Conservation (phyloP, 1,140 invertebrate species). For the Harlomillsia oculata region DNA sequence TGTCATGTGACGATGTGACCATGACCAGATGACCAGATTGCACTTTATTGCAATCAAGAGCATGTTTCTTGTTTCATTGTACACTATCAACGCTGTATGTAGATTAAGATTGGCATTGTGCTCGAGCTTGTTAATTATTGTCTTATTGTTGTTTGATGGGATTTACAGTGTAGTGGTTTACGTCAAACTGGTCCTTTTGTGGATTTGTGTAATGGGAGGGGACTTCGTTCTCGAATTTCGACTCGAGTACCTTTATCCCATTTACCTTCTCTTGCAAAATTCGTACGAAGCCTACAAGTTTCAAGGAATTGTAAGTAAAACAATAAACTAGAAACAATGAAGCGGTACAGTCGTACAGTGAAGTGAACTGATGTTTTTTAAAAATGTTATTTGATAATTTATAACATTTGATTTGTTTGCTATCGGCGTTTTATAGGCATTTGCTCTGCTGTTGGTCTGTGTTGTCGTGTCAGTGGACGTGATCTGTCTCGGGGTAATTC, state of each 20-base stretch:
- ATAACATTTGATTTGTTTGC: background rate
- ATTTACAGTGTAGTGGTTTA: conserved; percentile 77
- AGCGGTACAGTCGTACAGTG: too few relatives aligned
- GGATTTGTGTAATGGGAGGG: conserved; percentile 87
- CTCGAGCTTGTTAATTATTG: background rate
- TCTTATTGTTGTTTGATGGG: background rate
- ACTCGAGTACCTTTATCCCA: conserved; percentile 98
- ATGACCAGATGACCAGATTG: too few relatives aligned
- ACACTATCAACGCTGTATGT: too few relatives aligned
- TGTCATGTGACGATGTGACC: too few relatives aligned
- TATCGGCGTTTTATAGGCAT: conserved; percentile 62
- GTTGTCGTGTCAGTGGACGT: conserved; percentile 96
- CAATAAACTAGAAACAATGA: too few relatives aligned
- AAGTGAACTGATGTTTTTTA: conserved; percentile 25
- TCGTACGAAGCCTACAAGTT: conserved; percentile 98
- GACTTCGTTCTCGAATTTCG: conserved; percentile 97
- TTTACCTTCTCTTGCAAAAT: conserved; percentile 91
- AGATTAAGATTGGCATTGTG: too few relatives aligned
- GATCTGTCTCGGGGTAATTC: conserved; percentile 98
- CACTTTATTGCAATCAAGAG: too few relatives aligned
- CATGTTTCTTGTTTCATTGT: too few relatives aligned
- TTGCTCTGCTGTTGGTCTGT: conserved; percentile 96
- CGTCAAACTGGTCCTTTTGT: conserved; percentile 89
- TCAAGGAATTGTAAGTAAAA: conserved; percentile 91
- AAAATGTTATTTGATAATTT: background rate